Conservation (phyloP, 1,140 invertebrate genomes). For the Pygmarrhopalites habei region DNA sequence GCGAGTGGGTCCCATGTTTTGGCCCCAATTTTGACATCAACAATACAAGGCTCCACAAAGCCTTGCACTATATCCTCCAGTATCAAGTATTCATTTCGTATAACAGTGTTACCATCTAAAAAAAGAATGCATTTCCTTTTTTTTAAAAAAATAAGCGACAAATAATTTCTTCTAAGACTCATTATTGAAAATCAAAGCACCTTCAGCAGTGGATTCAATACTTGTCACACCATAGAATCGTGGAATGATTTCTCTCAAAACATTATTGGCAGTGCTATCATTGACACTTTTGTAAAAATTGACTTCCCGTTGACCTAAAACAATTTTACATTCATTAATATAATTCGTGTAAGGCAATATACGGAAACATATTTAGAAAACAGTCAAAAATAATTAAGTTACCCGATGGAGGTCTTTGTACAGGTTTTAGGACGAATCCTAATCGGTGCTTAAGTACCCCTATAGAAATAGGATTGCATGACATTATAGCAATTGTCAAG, state of each 20-base stretch:
- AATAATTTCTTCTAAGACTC: no score
- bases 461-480: no score
- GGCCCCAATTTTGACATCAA: slow-evolving; percentile 54
- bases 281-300: slow-evolving; percentile 32
- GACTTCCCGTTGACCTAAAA: slow-evolving; percentile 34
- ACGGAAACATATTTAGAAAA: no score
- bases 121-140: no score
- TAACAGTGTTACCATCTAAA: neutral
- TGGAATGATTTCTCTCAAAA: slow-evolving; percentile 21
- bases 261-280: neutral
- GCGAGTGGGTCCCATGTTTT: slow-evolving; percentile 52
- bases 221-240: slow-evolving; percentile 26
- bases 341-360: no score
- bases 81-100: slow-evolving; percentile 14
- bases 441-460: slow-evolving; percentile 34
- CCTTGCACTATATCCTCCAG: slow-evolving; percentile 45
- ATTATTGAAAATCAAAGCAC: no score
- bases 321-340: no score
- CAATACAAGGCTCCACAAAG: slow-evolving; percentile 48
- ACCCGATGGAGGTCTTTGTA: slow-evolving; percentile 31
- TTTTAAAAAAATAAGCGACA: neutral
- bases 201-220: neutral
- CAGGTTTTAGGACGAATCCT: slow-evolving; percentile 35
- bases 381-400: no score
- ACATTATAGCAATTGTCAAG: no score